These are phyloP conservation scores for Cetoscarus ocellatus DNA, from an alignment of 2,797 vertebrate species.

Conservation along the genomic window DNA sequence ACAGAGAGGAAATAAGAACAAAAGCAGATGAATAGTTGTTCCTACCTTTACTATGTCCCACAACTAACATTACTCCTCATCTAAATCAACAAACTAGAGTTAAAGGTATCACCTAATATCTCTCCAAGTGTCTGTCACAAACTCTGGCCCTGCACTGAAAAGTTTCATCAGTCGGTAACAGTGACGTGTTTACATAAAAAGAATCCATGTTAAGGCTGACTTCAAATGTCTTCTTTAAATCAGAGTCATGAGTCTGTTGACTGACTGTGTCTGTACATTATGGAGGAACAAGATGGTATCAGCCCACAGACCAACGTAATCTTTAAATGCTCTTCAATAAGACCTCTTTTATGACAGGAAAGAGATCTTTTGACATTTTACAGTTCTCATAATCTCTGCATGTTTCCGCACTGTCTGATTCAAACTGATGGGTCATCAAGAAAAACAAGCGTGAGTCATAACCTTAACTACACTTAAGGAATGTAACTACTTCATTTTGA, in stretches of 20 bases:
- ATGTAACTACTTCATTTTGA: no score
- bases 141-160: not conserved
- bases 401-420: not conserved
- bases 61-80: no score
- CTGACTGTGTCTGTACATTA: not conserved
- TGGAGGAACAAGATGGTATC: not conserved
- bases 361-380: not conserved
- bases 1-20: no score
- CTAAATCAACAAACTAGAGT: no score
- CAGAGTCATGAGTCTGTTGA: slow-evolving; percentile 49
- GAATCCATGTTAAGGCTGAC: slow-evolving; percentile 27
- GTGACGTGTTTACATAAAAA: slow-evolving; percentile 29
- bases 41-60: no score
- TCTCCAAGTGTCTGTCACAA: not conserved
- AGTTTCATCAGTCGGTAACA: slow-evolving; percentile 11
- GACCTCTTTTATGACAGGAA: not conserved
- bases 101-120: no score
- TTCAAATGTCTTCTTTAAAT: slow-evolving; percentile 56
- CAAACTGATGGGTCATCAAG: not conserved
- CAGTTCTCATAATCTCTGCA: not conserved
- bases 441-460: not conserved
- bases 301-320: not conserved
- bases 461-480: not conserved
- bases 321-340: not conserved
- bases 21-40: no score